These are phyloP conservation scores for Phycodurus eques DNA, from an alignment of 2,113 vertebrate genomes.

Conservation along the genomic window DNA sequence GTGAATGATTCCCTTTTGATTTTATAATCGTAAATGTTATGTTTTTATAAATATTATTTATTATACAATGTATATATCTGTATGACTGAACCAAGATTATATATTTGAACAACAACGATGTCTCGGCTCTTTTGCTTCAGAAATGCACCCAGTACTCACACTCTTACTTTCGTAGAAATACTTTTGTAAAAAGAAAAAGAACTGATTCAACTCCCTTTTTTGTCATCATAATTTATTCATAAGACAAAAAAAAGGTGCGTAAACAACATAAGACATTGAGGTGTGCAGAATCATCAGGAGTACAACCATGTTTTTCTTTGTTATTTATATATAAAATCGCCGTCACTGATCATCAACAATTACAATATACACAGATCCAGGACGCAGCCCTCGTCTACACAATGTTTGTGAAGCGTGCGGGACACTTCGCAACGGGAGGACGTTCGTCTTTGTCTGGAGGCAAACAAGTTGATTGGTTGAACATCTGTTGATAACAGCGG, in stretches of 20 bases:
- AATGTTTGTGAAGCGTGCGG: neutral
- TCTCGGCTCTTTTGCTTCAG: conserved; percentile 21
- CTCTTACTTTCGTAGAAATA: conserved; percentile 67
- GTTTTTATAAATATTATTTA: conserved; percentile 99
- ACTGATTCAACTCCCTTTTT: neutral
- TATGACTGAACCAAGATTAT: conserved; percentile 99
- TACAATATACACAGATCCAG: neutral
- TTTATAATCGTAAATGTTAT: conserved; percentile 98
- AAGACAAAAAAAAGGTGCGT: conserved; percentile 13
- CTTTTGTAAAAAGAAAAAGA: conserved; percentile 75
- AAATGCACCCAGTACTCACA: neutral
- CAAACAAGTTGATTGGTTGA: neutral
- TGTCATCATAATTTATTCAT: conserved; percentile 36
- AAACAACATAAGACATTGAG: conserved; percentile 14
- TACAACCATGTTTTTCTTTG: neutral
- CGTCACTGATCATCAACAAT: neutral
- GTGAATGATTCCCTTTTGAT: conserved; percentile 92
- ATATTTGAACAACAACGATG: conserved; percentile 97
- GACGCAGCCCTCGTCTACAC: neutral
- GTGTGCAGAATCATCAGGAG: conserved; percentile 52
- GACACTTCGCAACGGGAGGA: neutral
- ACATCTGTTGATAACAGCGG: neutral
- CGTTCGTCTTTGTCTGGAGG: neutral
- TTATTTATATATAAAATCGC: conserved; percentile 16
- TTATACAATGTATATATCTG: conserved; percentile 99